These are phyloP conservation scores for Amia ocellicauda DNA, from an alignment of 2,113 vertebrate genomes.

Conservation along the genomic window DNA sequence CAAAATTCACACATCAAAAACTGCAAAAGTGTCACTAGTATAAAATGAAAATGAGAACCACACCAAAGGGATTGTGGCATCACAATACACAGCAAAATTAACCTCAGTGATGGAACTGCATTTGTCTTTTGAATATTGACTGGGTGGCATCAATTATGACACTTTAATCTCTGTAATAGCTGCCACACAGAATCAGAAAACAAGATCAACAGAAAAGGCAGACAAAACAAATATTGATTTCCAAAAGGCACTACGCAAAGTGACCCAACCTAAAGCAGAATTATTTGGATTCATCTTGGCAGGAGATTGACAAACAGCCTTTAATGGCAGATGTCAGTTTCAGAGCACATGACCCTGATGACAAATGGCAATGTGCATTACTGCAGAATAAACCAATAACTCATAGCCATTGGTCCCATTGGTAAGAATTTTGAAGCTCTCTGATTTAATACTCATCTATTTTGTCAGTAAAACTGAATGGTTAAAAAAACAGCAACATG, in stretches of 20 bases:
- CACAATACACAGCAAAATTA: neutral
- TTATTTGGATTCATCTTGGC: slow-evolving; percentile 13
- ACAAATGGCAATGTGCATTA: neutral
- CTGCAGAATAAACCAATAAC: neutral
- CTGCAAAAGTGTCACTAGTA: neutral
- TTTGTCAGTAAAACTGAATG: no score
- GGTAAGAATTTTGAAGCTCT: no score
- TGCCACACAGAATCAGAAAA: neutral
- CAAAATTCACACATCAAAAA: slow-evolving; percentile 12
- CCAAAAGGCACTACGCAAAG: slow-evolving; percentile 3
- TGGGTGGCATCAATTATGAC: neutral
- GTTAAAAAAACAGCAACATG: no score
- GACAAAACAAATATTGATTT: slow-evolving; percentile 7
- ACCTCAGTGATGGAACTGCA: neutral
- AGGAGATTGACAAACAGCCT: neutral
- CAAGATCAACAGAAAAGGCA: neutral
- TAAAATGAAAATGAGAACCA: neutral
- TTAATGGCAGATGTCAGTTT: no score
- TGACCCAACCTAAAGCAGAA: neutral
- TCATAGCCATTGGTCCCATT: no score
- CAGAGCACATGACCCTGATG: no score
- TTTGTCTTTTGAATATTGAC: neutral
- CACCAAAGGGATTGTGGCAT: slow-evolving; percentile 2
- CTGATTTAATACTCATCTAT: no score
- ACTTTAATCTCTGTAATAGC: neutral